A percentile compares a stretch with the other conserved stretches of the same genome.
These are phyloP conservation scores for Delichon dasypus DNA, from an alignment of 2,797 vertebrate genomes.

Conservation along the genomic window DNA sequence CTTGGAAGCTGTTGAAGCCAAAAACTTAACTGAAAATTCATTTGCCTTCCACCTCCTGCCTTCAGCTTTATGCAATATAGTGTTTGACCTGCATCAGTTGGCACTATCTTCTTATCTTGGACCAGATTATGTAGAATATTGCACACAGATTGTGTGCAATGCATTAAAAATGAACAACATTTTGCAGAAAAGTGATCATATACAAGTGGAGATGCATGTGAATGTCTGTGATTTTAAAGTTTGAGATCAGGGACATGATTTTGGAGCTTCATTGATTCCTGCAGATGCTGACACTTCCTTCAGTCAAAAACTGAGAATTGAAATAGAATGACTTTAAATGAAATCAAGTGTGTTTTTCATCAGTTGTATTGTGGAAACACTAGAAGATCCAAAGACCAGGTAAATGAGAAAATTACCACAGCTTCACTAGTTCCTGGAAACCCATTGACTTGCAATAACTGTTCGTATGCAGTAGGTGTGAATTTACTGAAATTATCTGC, in stretches of 20 bases:
- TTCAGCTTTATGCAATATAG: background rate
- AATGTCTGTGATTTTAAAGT: background rate
- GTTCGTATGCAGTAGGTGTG: background rate
- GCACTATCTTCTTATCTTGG: background rate
- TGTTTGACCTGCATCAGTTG: background rate
- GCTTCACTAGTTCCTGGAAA: background rate
- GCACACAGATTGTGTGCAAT: background rate
- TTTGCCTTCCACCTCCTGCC: background rate
- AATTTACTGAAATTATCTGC: background rate
- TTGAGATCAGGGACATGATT: background rate
- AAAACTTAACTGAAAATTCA: background rate
- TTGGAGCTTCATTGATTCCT: background rate
- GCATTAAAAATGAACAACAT: background rate
- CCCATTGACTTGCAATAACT: background rate
- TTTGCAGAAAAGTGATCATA: background rate
- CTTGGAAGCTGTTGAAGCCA: background rate
- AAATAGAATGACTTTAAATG: background rate
- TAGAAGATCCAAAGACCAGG: background rate
- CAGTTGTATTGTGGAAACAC: background rate
- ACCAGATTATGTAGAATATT: background rate
- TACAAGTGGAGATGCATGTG: background rate
- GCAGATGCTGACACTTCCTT: background rate
- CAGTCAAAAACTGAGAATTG: background rate
- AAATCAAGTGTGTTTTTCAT: background rate
- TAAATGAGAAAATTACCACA: background rate